Percentiles rank a stretch among this genome's conserved stretches.
These are phyloP conservation scores for Mionectes olivaceus DNA, from an alignment of 2,797 vertebrate species.

Conservation along the genomic window DNA sequence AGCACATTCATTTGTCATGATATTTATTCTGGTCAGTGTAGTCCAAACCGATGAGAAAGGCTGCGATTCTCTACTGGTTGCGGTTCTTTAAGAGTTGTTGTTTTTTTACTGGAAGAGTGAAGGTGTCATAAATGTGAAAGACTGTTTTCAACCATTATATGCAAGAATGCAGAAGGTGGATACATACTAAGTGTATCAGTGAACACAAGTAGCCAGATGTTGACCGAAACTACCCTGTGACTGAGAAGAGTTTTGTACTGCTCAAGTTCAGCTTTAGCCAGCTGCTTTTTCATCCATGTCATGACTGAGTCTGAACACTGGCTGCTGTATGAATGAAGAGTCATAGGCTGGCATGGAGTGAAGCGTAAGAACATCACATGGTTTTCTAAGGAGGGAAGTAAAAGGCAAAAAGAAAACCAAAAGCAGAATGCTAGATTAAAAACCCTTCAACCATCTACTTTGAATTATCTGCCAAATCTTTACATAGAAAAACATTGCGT, in stretches of 20 bases:
- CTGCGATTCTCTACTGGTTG: neutral
- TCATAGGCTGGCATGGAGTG: neutral
- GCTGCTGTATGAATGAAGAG: fast-evolving
- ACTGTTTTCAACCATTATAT: neutral
- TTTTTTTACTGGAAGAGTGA: neutral
- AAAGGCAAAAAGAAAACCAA: neutral
- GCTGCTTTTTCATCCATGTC: neutral
- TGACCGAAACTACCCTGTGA: neutral
- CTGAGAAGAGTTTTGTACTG: neutral
- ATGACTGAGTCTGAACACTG: neutral
- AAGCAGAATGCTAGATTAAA: neutral
- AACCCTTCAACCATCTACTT: neutral
- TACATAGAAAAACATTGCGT: neutral
- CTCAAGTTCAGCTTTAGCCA: neutral
- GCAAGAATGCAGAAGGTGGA: neutral
- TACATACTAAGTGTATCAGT: too few relatives aligned
- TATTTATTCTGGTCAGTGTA: neutral
- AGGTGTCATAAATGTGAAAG: neutral
- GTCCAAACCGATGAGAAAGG: neutral
- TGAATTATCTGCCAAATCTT: neutral
- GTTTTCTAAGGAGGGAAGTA: neutral
- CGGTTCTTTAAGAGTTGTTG: neutral
- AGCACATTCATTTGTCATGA: neutral
- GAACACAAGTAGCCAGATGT: too few relatives aligned
- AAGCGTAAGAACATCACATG: fast-evolving